Conservation (phyloP, 1,140 invertebrate species). For the Trichonephila clavata region DNA sequence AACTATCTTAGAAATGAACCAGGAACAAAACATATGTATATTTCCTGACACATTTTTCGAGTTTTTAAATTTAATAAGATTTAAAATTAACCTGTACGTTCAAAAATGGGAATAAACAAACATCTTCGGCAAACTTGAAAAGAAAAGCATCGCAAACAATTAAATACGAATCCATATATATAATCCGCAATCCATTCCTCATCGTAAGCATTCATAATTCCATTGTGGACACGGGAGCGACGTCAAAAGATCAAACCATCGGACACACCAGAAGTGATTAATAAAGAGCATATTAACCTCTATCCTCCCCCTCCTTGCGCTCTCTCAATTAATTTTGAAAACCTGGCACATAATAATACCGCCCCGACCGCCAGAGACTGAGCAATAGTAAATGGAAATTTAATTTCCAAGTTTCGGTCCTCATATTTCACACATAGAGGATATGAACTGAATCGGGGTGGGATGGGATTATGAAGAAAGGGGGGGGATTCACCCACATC, state of each 20-base stretch:
- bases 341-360: slow-evolving; percentile 65
- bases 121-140: neutral
- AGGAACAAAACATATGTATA: no score
- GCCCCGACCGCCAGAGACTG: slow-evolving; percentile 25
- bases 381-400: slow-evolving; percentile 73
- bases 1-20: no score
- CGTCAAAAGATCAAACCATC: slow-evolving; percentile 45
- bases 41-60: no score
- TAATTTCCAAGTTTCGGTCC: slow-evolving; percentile 73
- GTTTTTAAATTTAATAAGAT: neutral
- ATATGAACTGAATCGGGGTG: neutral
- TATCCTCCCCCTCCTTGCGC: neutral
- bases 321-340: slow-evolving; percentile 74
- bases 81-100: neutral
- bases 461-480: slow-evolving; percentile 27
- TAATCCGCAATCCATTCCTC: slow-evolving; percentile 16
- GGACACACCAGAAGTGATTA: slow-evolving; percentile 61
- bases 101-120: neutral
- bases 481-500: neutral
- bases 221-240: slow-evolving; percentile 27
- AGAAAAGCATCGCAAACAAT: neutral
- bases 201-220: slow-evolving; percentile 20
- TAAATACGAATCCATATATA: slow-evolving; percentile 23
- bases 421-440: slow-evolving; percentile 70
- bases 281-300: slow-evolving; percentile 73